These are phyloP conservation scores for Semotilus atromaculatus DNA, from an alignment of 2,797 vertebrate species.

Conservation along the genomic window DNA sequence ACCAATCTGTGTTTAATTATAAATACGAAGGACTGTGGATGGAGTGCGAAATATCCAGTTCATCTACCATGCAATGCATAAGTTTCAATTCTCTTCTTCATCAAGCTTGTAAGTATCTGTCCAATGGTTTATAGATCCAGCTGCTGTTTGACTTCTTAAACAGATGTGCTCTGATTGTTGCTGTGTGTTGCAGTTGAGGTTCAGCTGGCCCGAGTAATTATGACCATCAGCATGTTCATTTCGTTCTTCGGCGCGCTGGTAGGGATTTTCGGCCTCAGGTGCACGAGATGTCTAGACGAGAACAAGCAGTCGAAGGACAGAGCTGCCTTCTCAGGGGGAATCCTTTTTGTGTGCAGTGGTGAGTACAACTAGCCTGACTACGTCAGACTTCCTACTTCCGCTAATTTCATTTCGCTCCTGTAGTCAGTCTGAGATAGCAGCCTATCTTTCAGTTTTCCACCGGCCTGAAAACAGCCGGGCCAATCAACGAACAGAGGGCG, in stretches of 20 bases:
- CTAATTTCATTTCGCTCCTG: no score
- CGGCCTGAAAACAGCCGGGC: no score
- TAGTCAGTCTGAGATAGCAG: no score
- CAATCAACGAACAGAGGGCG: no score
- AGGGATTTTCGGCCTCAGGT: constrained; percentile 88
- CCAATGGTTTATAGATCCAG: not conserved
- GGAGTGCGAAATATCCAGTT: constrained; percentile 58
- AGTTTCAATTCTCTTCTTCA: constrained; percentile 63
- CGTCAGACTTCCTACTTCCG: no score
- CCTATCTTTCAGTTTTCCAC: no score
- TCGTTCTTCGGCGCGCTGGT: constrained; percentile 80
- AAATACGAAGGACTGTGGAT: constrained; percentile 71
- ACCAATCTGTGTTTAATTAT: not conserved
- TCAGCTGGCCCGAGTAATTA: constrained; percentile 85
- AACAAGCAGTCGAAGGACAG: constrained; percentile 79
- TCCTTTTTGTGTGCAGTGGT: constrained; percentile 86
- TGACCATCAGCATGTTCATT: constrained; percentile 84
- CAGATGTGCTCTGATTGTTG: not conserved
- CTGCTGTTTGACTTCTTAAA: not conserved
- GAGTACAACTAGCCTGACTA: no score
- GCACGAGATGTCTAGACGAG: constrained; percentile 87
- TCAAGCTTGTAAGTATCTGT: constrained; percentile 63
- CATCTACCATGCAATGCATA: constrained; percentile 58
- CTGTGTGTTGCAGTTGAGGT: constrained; percentile 74
- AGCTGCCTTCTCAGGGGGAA: constrained; percentile 81